A percentile compares a stretch with the other conserved stretches of the same genome.
Conservation (phyloP, 2,888 invertebrate genomes). For the Dorcus hopei region DNA sequence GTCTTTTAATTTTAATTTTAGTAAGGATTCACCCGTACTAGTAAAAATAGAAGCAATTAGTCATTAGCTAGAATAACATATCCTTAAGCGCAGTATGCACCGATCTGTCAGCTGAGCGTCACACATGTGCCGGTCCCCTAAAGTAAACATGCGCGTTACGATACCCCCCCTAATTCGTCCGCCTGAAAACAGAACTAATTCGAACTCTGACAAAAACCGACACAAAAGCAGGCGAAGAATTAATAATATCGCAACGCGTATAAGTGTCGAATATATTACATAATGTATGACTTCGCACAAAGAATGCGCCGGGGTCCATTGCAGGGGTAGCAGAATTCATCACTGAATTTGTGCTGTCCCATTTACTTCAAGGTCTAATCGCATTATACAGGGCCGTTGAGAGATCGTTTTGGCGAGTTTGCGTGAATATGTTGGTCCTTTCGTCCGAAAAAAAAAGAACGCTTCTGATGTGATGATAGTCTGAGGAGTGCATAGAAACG, state of each 20-base stretch:
- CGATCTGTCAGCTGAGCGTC: slow-evolving; percentile 24
- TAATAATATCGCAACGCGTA: slow-evolving; percentile 6
- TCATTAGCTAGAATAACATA: slow-evolving; percentile 19
- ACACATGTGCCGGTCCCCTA: slow-evolving; percentile 22
- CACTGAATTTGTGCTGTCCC: slow-evolving; percentile 45
- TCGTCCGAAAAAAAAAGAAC: not conserved
- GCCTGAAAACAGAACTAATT: slow-evolving; percentile 8
- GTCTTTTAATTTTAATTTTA: too few species aligned
- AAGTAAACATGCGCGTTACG: slow-evolving; percentile 29
- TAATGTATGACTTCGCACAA: not conserved
- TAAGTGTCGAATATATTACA: not conserved
- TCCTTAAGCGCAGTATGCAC: slow-evolving; percentile 10
- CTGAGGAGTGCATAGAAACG: not conserved
- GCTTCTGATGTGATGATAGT: not conserved
- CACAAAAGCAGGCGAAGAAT: slow-evolving; percentile 4
- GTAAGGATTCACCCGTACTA: not conserved
- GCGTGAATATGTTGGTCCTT: not conserved
- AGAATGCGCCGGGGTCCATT: not conserved
- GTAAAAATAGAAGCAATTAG: slow-evolving; percentile 18
- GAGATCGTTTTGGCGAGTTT: not conserved
- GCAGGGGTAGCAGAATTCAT: slow-evolving; percentile 34
- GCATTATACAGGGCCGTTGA: not conserved
- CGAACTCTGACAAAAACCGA: not conserved
- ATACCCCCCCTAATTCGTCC: not conserved
- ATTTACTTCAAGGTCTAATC: slow-evolving; percentile 29